These are phyloP conservation scores for Neosilurus hyrtlii DNA, from an alignment of 2,797 vertebrate species.

Conservation along the genomic window DNA sequence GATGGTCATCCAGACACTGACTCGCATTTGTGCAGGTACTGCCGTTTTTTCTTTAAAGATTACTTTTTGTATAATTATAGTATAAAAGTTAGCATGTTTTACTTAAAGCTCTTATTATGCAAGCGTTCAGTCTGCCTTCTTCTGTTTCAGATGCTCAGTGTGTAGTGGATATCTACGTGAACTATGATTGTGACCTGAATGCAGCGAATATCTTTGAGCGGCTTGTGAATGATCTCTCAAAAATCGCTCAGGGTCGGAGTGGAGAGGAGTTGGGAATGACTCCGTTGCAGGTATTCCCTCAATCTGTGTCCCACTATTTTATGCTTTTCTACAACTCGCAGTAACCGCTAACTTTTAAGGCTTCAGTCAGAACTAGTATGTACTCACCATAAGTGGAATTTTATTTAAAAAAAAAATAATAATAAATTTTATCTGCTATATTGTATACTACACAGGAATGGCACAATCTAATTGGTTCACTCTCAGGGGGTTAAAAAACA, in stretches of 20 bases:
- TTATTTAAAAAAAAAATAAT: no score
- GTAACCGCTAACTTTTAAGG: not conserved
- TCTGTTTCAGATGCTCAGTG: conserved; percentile 88
- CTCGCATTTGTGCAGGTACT: conserved; percentile 95
- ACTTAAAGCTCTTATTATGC: not conserved
- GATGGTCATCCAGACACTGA: conserved; percentile 99
- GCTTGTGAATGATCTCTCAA: conserved; percentile 94
- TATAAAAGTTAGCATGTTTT: not conserved
- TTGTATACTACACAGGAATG: no score
- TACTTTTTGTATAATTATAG: no score
- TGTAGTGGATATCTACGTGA: conserved; percentile 97
- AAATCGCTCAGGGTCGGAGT: conserved; percentile 94
- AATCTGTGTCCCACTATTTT: not conserved
- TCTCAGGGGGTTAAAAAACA: no score
- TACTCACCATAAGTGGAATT: no score
- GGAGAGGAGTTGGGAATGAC: conserved; percentile 96
- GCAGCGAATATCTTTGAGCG: conserved; percentile 98
- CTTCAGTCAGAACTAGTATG: not conserved
- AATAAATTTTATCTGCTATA: no score
- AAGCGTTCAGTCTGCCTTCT: not conserved
- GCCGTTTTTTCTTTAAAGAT: not conserved
- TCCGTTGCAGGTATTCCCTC: conserved; percentile 74
- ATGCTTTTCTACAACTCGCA: not conserved
- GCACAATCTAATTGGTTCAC: no score
- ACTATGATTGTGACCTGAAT: conserved; percentile 97